Percentiles rank a stretch among this genome's conserved stretches.
Conservation (phyloP, 2,113 vertebrate genomes). For the Paraplagusia blochii region DNA sequence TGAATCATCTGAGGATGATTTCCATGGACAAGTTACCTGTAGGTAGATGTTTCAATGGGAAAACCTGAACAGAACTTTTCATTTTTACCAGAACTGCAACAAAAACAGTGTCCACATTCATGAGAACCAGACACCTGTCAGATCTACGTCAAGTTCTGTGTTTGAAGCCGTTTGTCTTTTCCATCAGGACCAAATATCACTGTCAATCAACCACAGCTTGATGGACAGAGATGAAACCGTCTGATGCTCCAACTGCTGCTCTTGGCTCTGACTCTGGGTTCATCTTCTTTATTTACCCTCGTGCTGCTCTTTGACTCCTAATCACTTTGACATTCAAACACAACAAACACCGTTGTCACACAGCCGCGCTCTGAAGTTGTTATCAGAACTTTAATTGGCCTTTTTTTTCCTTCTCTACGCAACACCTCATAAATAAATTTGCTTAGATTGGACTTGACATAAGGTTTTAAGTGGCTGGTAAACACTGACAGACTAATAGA, state of each 20-base stretch:
- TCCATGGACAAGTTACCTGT: no score
- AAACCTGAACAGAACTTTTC: no score
- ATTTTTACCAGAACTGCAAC: no score
- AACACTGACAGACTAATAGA: slow-evolving; percentile 52
- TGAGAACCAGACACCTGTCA: no score
- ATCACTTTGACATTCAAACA: slow-evolving; percentile 4
- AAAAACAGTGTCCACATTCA: no score
- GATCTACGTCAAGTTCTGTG: no score
- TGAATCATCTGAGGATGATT: no score
- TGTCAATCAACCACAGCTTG: no score
- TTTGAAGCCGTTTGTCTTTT: no score
- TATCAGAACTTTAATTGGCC: slow-evolving; percentile 56
- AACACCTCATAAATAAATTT: slow-evolving; percentile 49
- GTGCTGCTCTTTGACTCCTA: neutral
- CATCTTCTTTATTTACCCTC: neutral
- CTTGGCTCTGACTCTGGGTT: neutral
- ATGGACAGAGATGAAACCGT: no score
- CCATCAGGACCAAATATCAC: no score
- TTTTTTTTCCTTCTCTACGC: slow-evolving; percentile 19
- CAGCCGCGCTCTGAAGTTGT: slow-evolving; percentile 1
- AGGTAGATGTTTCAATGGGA: no score
- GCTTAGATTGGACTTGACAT: slow-evolving; percentile 34
- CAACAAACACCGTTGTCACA: neutral
- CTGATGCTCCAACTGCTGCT: neutral
- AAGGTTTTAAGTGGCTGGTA: slow-evolving; percentile 41